Percentiles rank a stretch among this genome's conserved stretches.
Evolutionary conservation across 2,113 vertebrate genomes (phyloP).

Genomic region (Zosterops pallidus): DNA sequence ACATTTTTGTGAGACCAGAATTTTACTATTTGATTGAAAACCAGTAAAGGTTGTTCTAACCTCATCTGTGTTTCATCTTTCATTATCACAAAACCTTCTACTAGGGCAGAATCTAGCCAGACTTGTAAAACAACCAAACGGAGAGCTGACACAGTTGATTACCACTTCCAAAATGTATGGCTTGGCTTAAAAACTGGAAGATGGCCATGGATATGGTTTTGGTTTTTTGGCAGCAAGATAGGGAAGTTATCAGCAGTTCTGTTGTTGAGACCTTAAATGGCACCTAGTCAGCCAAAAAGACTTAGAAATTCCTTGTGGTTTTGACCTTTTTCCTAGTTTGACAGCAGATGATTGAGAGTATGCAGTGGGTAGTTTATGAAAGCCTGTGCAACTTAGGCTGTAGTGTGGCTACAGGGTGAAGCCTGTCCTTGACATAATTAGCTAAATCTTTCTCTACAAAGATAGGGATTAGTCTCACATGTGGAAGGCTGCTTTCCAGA

Average conservation of each 20-base stretch:
- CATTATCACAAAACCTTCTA: background rate
- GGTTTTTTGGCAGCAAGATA: background rate
- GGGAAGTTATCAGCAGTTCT: conserved; percentile 29
- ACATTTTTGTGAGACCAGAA: background rate
- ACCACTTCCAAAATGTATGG: conserved; percentile 1
- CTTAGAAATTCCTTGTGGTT: conserved; percentile 52
- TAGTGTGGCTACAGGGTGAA: background rate
- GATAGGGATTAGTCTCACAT: conserved; percentile 30
- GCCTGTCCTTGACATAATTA: background rate
- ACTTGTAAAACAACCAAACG: conserved; percentile 21
- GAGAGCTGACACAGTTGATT: conserved; percentile 36
- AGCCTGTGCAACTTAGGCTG: background rate
- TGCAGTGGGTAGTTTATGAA: background rate
- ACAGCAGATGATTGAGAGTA: conserved; percentile 17
- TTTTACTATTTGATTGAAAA: background rate
- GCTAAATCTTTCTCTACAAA: background rate
- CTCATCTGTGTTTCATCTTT: background rate
- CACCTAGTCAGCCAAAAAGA: conserved; percentile 8
- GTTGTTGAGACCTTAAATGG: conserved; percentile 12
- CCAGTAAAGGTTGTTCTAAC: background rate
- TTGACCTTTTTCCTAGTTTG: conserved; percentile 27
- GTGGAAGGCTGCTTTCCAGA: conserved; percentile 27
- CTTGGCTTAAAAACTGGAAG: conserved; percentile 48
- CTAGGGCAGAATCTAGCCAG: background rate
- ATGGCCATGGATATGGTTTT: conserved; percentile 23